These are phyloP conservation scores for Plutomurus gul DNA, from an alignment of 1,140 invertebrate species.

Conservation along the genomic window DNA sequence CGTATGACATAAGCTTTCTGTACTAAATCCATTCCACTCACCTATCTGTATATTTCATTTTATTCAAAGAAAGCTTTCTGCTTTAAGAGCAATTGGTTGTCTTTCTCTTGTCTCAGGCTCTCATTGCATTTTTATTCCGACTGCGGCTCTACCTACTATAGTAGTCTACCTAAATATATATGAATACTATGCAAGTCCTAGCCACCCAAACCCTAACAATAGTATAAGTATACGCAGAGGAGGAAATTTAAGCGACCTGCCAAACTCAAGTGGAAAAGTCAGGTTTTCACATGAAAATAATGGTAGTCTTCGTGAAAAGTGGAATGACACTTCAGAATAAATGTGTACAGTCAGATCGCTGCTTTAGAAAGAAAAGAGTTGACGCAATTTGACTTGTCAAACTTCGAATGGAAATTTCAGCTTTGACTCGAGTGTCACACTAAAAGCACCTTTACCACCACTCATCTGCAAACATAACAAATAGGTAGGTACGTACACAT, in stretches of 20 bases:
- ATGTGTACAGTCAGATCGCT: conserved; percentile 5
- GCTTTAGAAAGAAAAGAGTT: conserved; percentile 8
- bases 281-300: conserved; percentile 14
- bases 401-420: background rate
- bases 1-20: too few species aligned
- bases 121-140: background rate
- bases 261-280: conserved; percentile 17
- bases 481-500: background rate
- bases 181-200: background rate
- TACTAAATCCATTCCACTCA: background rate
- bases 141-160: background rate
- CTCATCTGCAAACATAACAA: background rate
- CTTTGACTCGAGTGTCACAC: background rate
- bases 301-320: background rate
- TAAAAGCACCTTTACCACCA: conserved; percentile 5
- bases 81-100: conserved; percentile 5
- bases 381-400: conserved; percentile 27
- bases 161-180: background rate
- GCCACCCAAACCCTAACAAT: background rate
- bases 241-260: conserved; percentile 8
- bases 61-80: conserved; percentile 24
- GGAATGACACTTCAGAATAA: conserved; percentile 12
- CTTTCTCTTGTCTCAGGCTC: conserved; percentile 15
- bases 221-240: background rate
- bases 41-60: background rate